A percentile compares a stretch with the other conserved stretches of the same genome.
phyloP scores from a whole-genome alignment of 2,888 invertebrate genomes.

The Ophion ellenae region DNA sequence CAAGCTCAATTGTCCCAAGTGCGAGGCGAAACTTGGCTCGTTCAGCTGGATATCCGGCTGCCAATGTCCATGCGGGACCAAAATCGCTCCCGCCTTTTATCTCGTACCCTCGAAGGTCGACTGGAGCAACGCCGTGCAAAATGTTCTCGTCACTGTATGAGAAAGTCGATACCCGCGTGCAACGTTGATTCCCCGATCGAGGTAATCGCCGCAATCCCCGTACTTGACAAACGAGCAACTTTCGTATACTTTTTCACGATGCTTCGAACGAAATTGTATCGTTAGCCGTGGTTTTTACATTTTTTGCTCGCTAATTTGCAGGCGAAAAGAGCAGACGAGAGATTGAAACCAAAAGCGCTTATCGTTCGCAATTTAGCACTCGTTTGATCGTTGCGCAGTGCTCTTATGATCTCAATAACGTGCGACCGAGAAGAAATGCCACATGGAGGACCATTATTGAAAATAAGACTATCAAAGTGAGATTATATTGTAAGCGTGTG shows the following conservation, averaged over 20 bases:
- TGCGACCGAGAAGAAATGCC: background rate
- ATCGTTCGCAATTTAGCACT: background rate
- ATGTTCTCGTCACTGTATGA: slow-evolving; percentile 92
- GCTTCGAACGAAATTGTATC: background rate
- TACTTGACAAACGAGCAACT: background rate
- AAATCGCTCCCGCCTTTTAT: slow-evolving; percentile 96
- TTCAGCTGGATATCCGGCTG: slow-evolving; percentile 95
- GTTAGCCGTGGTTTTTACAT: background rate
- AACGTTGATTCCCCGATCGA: slow-evolving; percentile 28
- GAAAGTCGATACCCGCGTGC: slow-evolving; percentile 29
- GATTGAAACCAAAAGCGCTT: background rate
- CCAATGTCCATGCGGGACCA: slow-evolving; percentile 95
- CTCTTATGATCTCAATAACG: slow-evolving; percentile 3
- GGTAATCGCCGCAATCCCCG: slow-evolving; percentile 7
- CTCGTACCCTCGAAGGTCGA: slow-evolving; percentile 96
- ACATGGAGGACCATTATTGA: slow-evolving; percentile 57
- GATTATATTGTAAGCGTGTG: slow-evolving; percentile 66
- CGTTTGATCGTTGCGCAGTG: slow-evolving; percentile 1
- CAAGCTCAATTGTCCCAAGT: slow-evolving; percentile 94
- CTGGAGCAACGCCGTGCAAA: slow-evolving; percentile 94
- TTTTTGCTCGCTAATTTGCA: background rate
- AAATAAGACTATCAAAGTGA: slow-evolving; percentile 65
- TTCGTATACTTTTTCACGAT: background rate
- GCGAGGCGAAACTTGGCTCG: slow-evolving; percentile 93
- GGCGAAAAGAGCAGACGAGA: background rate